phyloP scores from a whole-genome alignment of 2,113 vertebrate species.

The Corythaeola cristata region DNA sequence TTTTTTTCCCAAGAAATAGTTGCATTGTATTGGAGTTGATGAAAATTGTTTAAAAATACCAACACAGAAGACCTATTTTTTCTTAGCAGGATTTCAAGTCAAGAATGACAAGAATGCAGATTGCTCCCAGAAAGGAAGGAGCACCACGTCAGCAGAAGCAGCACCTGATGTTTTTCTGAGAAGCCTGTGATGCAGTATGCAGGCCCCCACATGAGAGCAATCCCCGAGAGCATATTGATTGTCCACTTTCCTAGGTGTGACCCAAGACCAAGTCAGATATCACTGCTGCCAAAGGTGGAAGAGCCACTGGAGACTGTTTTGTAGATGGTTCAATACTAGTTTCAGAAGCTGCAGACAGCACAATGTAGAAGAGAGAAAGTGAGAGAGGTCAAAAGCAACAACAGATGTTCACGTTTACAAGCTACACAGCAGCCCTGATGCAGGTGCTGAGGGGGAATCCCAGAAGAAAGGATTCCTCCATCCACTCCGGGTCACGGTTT shows the following conservation, averaged over 20 bases:
- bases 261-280: background rate
- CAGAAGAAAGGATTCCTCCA: background rate
- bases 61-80: background rate
- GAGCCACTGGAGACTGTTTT: background rate
- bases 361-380: background rate
- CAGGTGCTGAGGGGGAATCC: background rate
- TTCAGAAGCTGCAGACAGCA: background rate
- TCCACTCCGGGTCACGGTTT: rapidly evolving
- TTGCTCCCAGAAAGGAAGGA: background rate
- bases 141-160: background rate
- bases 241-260: background rate
- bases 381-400: background rate
- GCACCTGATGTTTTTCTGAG: too few relatives aligned
- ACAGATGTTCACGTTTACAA: rapidly evolving
- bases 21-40: background rate
- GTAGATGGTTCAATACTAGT: rapidly evolving
- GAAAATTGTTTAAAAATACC: background rate
- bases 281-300: background rate
- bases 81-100: background rate
- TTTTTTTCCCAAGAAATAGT: background rate
- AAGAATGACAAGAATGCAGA: background rate
- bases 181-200: background rate
- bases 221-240: rapidly evolving
- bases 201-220: background rate
- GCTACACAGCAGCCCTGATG: background rate